phyloP scores from a whole-genome alignment of 2,888 invertebrate species.

The Cecidostiba fungosa region DNA sequence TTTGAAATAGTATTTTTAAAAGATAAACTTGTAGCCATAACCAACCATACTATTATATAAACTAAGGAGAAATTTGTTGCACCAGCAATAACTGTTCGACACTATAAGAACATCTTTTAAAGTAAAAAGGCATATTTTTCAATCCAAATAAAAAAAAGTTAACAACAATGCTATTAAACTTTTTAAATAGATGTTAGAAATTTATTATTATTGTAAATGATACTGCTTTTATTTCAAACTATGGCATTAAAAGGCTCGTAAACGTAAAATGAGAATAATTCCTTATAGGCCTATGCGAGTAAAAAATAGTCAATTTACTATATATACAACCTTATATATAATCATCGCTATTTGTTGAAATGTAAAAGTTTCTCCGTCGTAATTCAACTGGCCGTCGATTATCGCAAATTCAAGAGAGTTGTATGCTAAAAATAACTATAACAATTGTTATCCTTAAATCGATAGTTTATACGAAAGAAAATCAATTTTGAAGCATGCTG shows the following conservation, averaged over 20 bases:
- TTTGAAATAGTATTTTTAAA: slow-evolving; percentile 37
- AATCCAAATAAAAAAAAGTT: slow-evolving; percentile 40
- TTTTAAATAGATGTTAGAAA: slow-evolving; percentile 41
- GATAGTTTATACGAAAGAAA: slow-evolving; percentile 58
- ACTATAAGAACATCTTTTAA: slow-evolving; percentile 36
- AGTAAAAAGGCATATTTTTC: slow-evolving; percentile 55
- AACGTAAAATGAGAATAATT: slow-evolving; percentile 33
- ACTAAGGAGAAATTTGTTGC: slow-evolving; percentile 34
- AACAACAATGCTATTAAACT: slow-evolving; percentile 13
- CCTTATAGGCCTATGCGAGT: slow-evolving; percentile 55
- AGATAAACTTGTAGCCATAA: slow-evolving; percentile 35
- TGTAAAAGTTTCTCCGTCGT: slow-evolving; percentile 56
- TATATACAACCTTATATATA: slow-evolving; percentile 32
- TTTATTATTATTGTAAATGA: slow-evolving; percentile 56
- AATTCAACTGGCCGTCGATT: slow-evolving; percentile 54
- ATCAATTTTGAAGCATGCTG: slow-evolving; percentile 48
- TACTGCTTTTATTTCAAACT: slow-evolving; percentile 43
- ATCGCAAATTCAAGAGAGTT: slow-evolving; percentile 48
- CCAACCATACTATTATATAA: slow-evolving; percentile 19
- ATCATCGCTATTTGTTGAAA: slow-evolving; percentile 54
- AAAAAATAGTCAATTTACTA: slow-evolving; percentile 53
- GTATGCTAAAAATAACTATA: slow-evolving; percentile 50
- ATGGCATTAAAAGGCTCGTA: slow-evolving; percentile 26
- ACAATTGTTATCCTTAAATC: slow-evolving; percentile 50
- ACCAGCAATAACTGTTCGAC: slow-evolving; percentile 33